Conservation (phyloP, 2,888 invertebrate species). For the Metopia argyrocephala region DNA sequence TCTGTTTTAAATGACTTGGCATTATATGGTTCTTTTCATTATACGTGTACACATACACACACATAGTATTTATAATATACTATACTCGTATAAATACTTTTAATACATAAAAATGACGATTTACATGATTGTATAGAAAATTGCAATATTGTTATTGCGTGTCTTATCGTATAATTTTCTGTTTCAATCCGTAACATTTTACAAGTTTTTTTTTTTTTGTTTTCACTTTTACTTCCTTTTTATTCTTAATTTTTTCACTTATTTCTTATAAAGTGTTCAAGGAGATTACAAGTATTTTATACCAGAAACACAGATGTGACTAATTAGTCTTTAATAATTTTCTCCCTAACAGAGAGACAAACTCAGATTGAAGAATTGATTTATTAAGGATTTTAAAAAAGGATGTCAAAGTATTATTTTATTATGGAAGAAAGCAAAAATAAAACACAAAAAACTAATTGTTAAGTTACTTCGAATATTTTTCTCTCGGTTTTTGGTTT, state of each 20-base stretch:
- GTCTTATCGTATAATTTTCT: conserved; percentile 55
- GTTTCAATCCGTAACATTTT: conserved; percentile 37
- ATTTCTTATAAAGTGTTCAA: too few species aligned
- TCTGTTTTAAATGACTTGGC: conserved; percentile 44
- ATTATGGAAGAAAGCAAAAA: too few species aligned
- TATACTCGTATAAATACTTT: conserved; percentile 2
- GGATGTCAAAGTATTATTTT: too few species aligned
- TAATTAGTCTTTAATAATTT: too few species aligned
- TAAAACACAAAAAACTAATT: too few species aligned
- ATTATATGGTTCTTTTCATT: conserved; percentile 28
- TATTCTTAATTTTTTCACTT: neutral
- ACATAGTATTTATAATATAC: neutral
- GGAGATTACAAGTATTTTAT: too few species aligned
- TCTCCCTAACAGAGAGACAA: too few species aligned
- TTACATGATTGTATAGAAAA: conserved; percentile 28
- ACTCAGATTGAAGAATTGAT: too few species aligned
- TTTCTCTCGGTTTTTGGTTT: too few species aligned
- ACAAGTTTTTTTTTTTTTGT: conserved; percentile 17
- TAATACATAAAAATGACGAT: conserved; percentile 7
- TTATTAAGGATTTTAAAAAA: too few species aligned
- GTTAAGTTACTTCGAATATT: too few species aligned
- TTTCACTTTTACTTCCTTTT: neutral
- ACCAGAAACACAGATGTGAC: too few species aligned
- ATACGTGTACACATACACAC: conserved; percentile 18
- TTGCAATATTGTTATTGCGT: conserved; percentile 60